Evolutionary conservation across 2,888 invertebrate genomes (phyloP), one percentile per base, ranked within the genome.

Genomic region (Nyleta sp.): DNA sequence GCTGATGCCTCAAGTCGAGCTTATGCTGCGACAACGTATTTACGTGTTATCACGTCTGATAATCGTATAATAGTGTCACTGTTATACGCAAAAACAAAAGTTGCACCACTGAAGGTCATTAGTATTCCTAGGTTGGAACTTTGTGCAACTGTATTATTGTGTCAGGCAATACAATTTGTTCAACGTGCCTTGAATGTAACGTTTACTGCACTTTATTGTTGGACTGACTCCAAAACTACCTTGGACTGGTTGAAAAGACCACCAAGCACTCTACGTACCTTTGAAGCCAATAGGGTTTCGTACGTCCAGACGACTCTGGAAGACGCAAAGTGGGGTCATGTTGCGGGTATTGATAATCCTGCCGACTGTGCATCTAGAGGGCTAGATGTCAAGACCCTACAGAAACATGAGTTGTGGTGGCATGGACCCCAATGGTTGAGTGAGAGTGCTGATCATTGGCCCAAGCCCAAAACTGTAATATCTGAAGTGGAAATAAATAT

Each of bases 201-300:
- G 28, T 7, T 28, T 7, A 28, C 28, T 28, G 33, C 33, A 11
- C 2, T 68, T 28, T 57, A 18, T 33, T 59, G 57, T 18, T 70
- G 70, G 68, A 46, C 68, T 1, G 48, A 68, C 13, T 48, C 48
- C 50, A 68, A 55, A 20, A 68, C 59, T 1, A 24, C 33, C 0
- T 38, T 68, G 50, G 57, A 59, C 5, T 68, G 57, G 59, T 10
- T 68, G 38, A 33, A 15, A 8, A 10, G n/a, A 22, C 46, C 17
- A n/a, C 57, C 68, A 0, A 20, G 10, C 8, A 18, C 15, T 0
- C 18, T 46, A 1, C 44, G 38, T 6, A 55, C 57, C 0, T 68
- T 68, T 17, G 68, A 48, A 20, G 68, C 57, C 1, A 55, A 68
- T 50, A 18, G 55, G 3, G 55, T 55, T 7, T 35, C 55, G 10